phyloP scores from a whole-genome alignment of 92 coral and sea anemone genomes.

The Zoanthus solanderi region DNA sequence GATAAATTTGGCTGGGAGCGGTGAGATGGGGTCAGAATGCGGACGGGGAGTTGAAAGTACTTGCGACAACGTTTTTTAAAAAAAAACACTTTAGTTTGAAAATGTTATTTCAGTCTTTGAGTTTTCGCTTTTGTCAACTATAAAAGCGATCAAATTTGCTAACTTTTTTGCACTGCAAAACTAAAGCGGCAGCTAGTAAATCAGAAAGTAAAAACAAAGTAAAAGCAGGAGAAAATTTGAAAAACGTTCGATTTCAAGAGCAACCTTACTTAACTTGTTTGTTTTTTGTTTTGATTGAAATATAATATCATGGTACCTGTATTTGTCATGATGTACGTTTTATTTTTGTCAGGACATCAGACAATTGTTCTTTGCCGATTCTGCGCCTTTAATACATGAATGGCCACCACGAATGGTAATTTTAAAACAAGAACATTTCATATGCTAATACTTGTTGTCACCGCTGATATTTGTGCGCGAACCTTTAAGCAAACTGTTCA shows the following conservation, averaged over 20 bases:
- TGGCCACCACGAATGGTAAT: not conserved
- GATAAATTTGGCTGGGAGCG: no score
- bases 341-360: slow-evolving; percentile 5
- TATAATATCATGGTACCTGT: not conserved
- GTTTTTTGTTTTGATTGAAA: not conserved
- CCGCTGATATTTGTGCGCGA: slow-evolving; percentile 28
- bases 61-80: no score
- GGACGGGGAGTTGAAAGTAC: no score
- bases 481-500: slow-evolving; percentile 18
- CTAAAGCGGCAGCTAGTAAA: no score
- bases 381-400: not conserved
- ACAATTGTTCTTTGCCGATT: slow-evolving; percentile 22
- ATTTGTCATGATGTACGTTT: not conserved
- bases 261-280: not conserved
- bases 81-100: no score
- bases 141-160: no score
- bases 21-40: no score
- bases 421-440: not conserved
- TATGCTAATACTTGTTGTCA: not conserved
- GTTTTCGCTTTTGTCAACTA: no score
- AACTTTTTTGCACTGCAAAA: no score
- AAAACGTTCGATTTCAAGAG: not conserved
- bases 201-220: no score
- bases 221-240: no score
- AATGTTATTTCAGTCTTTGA: no score